Evolutionary conservation across 2,113 vertebrate genomes (phyloP).

Genomic region (Strix uralensis): DNA sequence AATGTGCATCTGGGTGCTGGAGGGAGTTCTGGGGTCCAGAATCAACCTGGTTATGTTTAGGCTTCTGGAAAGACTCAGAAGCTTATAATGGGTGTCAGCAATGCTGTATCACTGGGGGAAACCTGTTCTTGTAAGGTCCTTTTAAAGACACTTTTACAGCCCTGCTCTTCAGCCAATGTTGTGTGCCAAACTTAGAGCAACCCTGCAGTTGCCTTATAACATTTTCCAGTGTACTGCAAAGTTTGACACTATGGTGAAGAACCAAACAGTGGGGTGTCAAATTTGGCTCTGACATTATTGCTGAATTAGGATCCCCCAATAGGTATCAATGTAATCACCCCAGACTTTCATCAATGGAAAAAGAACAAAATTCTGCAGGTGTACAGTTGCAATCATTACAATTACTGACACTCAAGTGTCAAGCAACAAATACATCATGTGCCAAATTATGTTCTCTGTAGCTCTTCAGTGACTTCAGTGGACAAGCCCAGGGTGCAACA

Average conservation of each 20-base stretch:
- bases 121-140: background rate
- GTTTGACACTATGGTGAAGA: background rate
- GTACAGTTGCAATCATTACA: background rate
- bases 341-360: background rate
- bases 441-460: background rate
- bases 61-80: background rate
- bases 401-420: background rate
- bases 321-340: background rate
- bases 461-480: background rate
- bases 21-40: background rate
- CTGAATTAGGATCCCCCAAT: background rate
- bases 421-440: background rate
- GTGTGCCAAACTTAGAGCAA: background rate
- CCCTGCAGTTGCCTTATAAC: background rate
- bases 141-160: background rate
- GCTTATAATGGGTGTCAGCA: background rate
- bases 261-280: background rate
- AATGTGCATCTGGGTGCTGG: rapidly evolving
- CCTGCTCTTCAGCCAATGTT: background rate
- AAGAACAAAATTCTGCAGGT: background rate
- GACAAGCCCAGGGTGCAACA: background rate
- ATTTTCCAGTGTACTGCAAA: background rate
- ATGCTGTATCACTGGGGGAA: rapidly evolving
- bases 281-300: background rate
- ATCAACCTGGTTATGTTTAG: background rate